phyloP scores from a whole-genome alignment of 64 coral and sea anemone species.

The Cladopsammia gracilis region DNA sequence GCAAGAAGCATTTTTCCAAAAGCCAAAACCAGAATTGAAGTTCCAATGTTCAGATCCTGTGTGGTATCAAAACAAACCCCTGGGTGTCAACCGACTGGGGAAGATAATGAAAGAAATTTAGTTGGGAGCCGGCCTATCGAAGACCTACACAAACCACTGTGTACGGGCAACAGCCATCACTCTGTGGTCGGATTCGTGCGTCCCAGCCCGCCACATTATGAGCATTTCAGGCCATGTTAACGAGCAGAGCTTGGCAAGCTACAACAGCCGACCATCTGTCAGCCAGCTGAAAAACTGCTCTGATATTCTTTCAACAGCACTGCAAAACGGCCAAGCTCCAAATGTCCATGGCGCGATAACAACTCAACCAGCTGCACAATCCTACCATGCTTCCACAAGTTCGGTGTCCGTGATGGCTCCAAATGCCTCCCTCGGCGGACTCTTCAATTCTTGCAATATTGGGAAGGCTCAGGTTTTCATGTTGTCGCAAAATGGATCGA shows the following conservation, averaged over 20 bases:
- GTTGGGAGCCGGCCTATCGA: background rate
- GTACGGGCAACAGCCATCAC: background rate
- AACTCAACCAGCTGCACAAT: background rate
- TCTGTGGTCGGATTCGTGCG: slow-evolving; percentile 7
- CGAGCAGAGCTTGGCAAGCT: slow-evolving; percentile 5
- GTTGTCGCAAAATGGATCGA: background rate
- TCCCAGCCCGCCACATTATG: background rate
- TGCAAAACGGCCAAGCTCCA: background rate
- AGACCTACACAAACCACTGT: slow-evolving; percentile 14
- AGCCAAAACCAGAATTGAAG: background rate
- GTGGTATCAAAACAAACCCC: background rate
- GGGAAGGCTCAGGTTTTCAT: background rate
- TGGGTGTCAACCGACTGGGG: background rate
- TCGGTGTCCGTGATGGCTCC: no score
- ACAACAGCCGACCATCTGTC: background rate
- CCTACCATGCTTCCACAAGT: background rate
- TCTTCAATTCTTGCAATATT: background rate
- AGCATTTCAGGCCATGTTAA: slow-evolving; percentile 5
- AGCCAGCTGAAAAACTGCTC: background rate
- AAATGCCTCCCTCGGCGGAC: background rate
- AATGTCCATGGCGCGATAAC: no score
- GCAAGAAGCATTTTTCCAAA: slow-evolving; percentile 23
- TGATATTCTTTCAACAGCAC: background rate
- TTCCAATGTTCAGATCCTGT: background rate
- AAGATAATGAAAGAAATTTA: background rate